Base-by-base conservation (phyloP, 2,888 invertebrate genomes). In the Cataglyphis altisquamis region DNA sequence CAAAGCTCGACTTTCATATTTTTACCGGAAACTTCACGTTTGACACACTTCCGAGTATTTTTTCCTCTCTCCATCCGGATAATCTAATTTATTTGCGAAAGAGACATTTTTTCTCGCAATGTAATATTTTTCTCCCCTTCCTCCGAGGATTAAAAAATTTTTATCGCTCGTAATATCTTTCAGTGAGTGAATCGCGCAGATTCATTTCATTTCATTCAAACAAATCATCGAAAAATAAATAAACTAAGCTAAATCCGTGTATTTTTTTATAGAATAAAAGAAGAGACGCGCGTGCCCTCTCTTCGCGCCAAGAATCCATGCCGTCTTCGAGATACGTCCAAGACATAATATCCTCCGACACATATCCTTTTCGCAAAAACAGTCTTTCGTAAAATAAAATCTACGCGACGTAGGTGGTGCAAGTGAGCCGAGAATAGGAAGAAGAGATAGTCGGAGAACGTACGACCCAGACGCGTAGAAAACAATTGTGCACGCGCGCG, bases 381-480 rank as follows among this genome's bases (percentile, higher is more conserved):
- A 12, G 25, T 41, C 45, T n/a, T 60, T 25, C 25, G 57, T 60
- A 41, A 72, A 72, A 72, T 73, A 73, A 72, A 62, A 80, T 73
- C 60, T 57, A 45, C 36, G 25, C 25, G 18, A 39, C 67, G 67
- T 55, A 55, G 41, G 29, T 29, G 39, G 36, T 39, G 52, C 29
- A 25, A 41, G 55, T 10, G 15, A 55, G 25, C 6, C 36, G 36
- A 39, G 21, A 15, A 36, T 36, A 36, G 67, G n/a, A 62, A 29
- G 18, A 36, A 3, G 48, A 75, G 75, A 75, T 39, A 75, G 32
- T 15, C 18, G 55, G 74, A 64, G 29, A 70, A 67, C 75, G 29
- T 60, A 64, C 67, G 78, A 88, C 82, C 84, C 63, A 87, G 82
- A 86, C 85, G 85, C 70, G 78, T 73, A 52, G 70, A 83, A 83